Evolutionary conservation across 2,888 invertebrate genomes (phyloP).

Genomic region (Lamellibrachia columna): DNA sequence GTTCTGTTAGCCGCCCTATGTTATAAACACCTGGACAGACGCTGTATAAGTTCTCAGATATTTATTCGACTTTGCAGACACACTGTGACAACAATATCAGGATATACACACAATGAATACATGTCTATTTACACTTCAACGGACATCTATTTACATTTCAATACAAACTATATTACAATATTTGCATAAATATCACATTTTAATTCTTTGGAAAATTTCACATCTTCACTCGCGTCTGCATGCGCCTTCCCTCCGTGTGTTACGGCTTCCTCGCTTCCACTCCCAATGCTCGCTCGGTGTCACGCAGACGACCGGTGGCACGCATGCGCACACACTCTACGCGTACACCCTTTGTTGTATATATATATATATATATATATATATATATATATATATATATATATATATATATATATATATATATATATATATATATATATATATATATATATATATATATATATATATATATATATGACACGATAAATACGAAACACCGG

Average conservation of each 20-base stretch:
- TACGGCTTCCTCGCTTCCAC: not conserved
- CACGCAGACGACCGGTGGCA: not conserved
- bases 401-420: no score
- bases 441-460: no score
- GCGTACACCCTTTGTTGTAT: not conserved
- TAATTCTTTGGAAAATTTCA: not conserved
- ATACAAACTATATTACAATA: not conserved
- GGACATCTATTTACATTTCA: not conserved
- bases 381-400: no score
- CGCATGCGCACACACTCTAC: not conserved
- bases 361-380: not conserved
- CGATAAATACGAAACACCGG: constrained; percentile 16
- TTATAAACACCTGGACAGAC: not conserved
- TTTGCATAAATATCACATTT: constrained; percentile 16
- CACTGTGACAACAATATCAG: not conserved
- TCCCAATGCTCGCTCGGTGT: not conserved
- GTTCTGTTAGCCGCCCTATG: not conserved
- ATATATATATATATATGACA: not conserved
- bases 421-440: no score
- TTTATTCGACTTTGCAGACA: not conserved
- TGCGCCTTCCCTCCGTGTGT: not conserved
- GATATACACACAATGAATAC: constrained; percentile 7
- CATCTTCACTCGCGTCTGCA: not conserved
- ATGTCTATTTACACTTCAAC: not conserved
- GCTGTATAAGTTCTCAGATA: not conserved